Base-by-base conservation (phyloP, 2,888 invertebrate species). In the Dynastes tityus region DNA sequence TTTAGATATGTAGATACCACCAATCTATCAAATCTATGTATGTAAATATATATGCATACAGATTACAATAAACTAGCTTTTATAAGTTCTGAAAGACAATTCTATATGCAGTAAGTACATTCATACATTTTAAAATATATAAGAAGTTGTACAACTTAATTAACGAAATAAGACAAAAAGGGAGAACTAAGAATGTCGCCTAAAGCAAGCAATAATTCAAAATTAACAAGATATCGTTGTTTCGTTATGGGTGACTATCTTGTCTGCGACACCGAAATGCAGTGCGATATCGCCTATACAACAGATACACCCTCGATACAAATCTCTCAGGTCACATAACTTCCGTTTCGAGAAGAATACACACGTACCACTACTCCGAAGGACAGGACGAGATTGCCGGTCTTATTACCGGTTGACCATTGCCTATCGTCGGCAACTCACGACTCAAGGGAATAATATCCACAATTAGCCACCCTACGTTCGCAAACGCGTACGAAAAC, bases 241-340 rank as follows among this genome's bases (percentile, higher is more conserved):
- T 37, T 37, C 32, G 5, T 37, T 37, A 37, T 37, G 5, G 32
- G 4, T 5, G 6, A 8, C 55, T 16, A 22, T 6, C 55, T 58
- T 22, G 8, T 16, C 22, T 5, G 22, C n/a, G 22, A 58, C 22
- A 58, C 22, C 4, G 2, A 40, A 55, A 55, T 55, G 16, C 55
- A n/a, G 8, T 8, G 55, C 16, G 8, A 58, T 58, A 58, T 22
- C 22, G 8, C 55, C 45, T 45, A 45, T 11, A 16, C 1, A 22
- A n/a, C 55, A 8, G 4, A 16, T 16, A 16, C 6, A 55, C 55
- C 55, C 55, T 58, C 55, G 9, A 8, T 22, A 8, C 55, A 58
- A 58, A 22, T 58, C 55, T 58, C 55, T 22, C 8, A 58, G 55
- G 55, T 58, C 55, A 58, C 55, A 58, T 58, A 58, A 58, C 55